Base-by-base conservation (phyloP, 2,888 invertebrate species). In the Electrophaes corylata region DNA sequence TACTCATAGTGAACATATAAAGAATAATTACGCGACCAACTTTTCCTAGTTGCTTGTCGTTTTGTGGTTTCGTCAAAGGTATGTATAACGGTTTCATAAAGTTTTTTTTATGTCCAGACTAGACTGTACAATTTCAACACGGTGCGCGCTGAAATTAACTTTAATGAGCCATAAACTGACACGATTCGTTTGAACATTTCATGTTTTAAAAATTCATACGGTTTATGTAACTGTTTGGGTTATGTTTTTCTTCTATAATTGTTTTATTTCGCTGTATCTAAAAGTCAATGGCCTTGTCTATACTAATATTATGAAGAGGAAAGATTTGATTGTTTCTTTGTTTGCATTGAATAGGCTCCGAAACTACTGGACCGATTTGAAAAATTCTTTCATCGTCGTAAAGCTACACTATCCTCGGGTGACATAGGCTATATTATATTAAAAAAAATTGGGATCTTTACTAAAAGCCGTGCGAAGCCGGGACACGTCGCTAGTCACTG, bases 121-220 rank as follows among this genome's bases (percentile, higher is more conserved):
- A 62, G 62, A 46, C 20, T 66, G 26, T 29, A 66, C 67, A 72
- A 72, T 70, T 71, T 68, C 62, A 67, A 66, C 67, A 71, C 63
- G 62, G 63, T 61, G 62, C 64, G 48, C 37, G 41, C 35, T 64
- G 60, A 60, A 71, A 62, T 66, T 64, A 66, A 67, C 58, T 71
- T 75, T 76, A 69, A 75, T 69, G 68, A 59, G 45, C 61, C 53
- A 59, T 72, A 66, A 73, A 71, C 57, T 58, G 61, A 33, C 51
- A 63, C 65, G 62, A 57, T 41, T 64, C 53, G 52, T 56, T 62
- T 68, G 63, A 69, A 66, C 65, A 65, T 69, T 60, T 67, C 66
- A 69, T 67, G 65, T 69, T 60, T 67, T 64, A 51, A 51, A 60
- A 51, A 65, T 68, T 62, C 59, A 65, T 68, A 69, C 62, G 4